Base-by-base conservation (phyloP, 2,113 vertebrate species). In the Prietella phreatophila region DNA sequence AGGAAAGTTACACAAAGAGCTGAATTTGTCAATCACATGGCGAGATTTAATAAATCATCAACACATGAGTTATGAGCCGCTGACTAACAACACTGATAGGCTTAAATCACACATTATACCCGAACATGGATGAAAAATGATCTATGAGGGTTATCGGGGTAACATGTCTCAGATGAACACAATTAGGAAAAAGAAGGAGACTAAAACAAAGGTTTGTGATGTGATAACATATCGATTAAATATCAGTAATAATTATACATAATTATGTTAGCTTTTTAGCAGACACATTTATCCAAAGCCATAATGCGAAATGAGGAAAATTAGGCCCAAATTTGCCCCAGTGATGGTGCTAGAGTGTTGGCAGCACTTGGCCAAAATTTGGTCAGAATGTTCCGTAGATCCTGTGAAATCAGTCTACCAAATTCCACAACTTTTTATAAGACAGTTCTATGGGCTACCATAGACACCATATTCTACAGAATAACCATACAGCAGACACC, bases 1-100 rank as follows among this genome's bases (percentile, higher is more conserved):
- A 36, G 55, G 30, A 58, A 81, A 81, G 79, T 36, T 13, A 19
- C 19, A 13, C 8, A 30, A 81, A 33, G 56, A 39, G 79, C 79
- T 60, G 55, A 60, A 39, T 61, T 82, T 39, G 33, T 82, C 80
- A 82, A 82, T 82, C 80, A 82, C 22, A 8, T 15, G 33, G 4
- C 33, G 17, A 39, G 56, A 82, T 82, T 82, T 82, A 61, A 82
- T 61, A 82, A 82, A 61, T 15, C 33, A 42, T 82, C 5, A 7
- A 5, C 5, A 27, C 14, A 61, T 25, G 22, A 82, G 42, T 82
- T 60, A 82, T 39, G 33, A 0, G 33, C 33, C 9, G 10, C 33
- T 60, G 56, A 39, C 80, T 60, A 14, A 39, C 55, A 15, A 39
- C 56, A 36, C 80, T 15, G 30, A 82, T 13, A 53, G 53, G 30